Evolutionary conservation across 2,888 invertebrate genomes (phyloP).

Genomic region (Pandemis heparana): DNA sequence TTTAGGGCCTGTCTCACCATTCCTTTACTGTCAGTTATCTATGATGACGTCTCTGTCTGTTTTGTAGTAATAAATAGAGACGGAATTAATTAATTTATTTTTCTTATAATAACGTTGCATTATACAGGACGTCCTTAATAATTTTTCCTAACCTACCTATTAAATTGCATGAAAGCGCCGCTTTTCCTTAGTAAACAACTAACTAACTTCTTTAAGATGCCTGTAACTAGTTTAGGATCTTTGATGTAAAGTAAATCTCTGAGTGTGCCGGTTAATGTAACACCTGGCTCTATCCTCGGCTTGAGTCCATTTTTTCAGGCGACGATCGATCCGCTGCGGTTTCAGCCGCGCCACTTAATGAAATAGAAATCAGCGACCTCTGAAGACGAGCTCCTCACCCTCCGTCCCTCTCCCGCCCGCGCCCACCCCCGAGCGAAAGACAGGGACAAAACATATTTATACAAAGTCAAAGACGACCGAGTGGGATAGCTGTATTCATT

Average conservation of each 20-base stretch:
- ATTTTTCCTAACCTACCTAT: too few species aligned
- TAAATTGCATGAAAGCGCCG: too few species aligned
- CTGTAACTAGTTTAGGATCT: background rate
- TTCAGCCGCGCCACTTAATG: conserved; percentile 81
- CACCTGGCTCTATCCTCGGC: background rate
- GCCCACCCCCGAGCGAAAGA: conserved; percentile 69
- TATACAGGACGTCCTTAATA: too few species aligned
- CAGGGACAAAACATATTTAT: conserved; percentile 83
- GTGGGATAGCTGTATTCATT: conserved; percentile 85
- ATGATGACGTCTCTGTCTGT: too few species aligned
- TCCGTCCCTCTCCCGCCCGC: conserved; percentile 74
- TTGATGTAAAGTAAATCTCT: background rate
- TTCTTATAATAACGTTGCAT: too few species aligned
- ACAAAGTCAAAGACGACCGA: conserved; percentile 85
- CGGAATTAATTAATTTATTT: too few species aligned
- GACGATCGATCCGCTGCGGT: conserved; percentile 80
- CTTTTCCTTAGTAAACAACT: too few species aligned
- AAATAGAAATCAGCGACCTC: conserved; percentile 85
- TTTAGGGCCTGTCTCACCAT: too few species aligned
- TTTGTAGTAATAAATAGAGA: too few species aligned
- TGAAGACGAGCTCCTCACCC: conserved; percentile 82
- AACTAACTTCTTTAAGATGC: too few species aligned
- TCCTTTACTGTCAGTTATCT: too few species aligned
- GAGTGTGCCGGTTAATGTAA: background rate
- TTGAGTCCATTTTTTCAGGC: conserved; percentile 62